Conservation (phyloP, 2,113 vertebrate genomes). For the Caranx ignobilis region DNA sequence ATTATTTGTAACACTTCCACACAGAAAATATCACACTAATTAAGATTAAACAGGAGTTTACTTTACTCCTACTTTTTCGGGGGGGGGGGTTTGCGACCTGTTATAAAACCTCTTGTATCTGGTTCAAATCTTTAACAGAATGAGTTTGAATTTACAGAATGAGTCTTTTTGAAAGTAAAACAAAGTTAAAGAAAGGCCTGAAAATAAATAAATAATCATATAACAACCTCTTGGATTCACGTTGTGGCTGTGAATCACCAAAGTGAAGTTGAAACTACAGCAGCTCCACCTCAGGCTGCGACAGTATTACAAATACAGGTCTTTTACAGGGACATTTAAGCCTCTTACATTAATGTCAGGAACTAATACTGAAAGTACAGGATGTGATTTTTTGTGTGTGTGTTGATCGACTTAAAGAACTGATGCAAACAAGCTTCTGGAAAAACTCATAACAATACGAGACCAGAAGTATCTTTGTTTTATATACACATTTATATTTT, state of each 20-base stretch:
- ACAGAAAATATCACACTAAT: not conserved
- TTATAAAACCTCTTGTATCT: no score
- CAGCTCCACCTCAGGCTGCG: no score
- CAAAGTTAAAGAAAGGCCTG: no score
- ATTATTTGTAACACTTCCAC: not conserved
- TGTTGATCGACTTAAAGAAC: not conserved
- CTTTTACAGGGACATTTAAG: not conserved
- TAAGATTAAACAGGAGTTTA: not conserved
- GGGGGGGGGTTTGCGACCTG: not conserved
- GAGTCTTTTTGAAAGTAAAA: no score
- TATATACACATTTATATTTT: constrained; percentile 85
- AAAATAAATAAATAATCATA: not conserved
- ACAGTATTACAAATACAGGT: not conserved
- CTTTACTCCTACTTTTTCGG: not conserved
- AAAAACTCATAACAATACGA: constrained; percentile 68
- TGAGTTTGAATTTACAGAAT: no score
- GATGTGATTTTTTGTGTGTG: not conserved
- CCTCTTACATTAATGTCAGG: not conserved
- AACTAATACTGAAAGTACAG: not conserved
- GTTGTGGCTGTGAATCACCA: no score
- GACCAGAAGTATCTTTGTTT: constrained; percentile 77
- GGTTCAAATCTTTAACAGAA: no score
- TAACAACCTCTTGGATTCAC: no score
- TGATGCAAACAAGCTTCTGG: constrained; percentile 10
- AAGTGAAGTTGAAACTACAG: no score